These are phyloP conservation scores for Artibeus jamaicensis DNA, from an alignment of 2,797 vertebrate species.

Conservation along the genomic window DNA sequence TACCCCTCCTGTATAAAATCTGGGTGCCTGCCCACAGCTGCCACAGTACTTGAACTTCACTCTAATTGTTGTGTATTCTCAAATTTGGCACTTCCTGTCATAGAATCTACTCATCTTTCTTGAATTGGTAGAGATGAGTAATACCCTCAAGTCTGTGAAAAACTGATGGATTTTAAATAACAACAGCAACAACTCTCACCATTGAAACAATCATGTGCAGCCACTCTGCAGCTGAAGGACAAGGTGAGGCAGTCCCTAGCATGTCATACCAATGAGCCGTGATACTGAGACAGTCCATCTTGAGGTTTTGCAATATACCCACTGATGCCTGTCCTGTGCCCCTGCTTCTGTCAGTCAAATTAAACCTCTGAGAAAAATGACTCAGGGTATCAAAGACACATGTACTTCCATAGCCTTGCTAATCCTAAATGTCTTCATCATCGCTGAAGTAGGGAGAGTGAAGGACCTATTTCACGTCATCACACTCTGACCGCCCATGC, in stretches of 20 bases:
- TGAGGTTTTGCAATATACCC: not conserved
- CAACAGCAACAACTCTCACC: not conserved
- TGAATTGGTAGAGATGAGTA: not conserved
- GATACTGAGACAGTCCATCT: not conserved
- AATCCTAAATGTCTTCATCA: constrained; percentile 30
- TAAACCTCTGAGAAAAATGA: constrained; percentile 47
- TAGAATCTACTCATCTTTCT: not conserved
- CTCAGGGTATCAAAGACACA: not conserved
- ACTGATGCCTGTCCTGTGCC: not conserved
- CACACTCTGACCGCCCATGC: not conserved
- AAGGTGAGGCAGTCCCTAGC: not conserved
- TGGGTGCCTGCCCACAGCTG: not conserved
- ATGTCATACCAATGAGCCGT: not conserved
- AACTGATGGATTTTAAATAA: not conserved
- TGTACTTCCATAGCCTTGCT: not conserved
- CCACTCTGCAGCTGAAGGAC: not conserved
- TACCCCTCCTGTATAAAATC: not conserved
- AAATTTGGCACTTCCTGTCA: not conserved
- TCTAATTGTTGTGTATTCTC: not conserved
- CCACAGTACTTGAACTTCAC: not conserved
- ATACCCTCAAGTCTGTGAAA: not conserved
- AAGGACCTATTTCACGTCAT: not conserved
- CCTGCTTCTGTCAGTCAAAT: constrained; percentile 28
- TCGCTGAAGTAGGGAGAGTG: not conserved
- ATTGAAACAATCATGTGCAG: not conserved